Conservation (phyloP, 2,888 invertebrate species). For the Crossocerus cetratus region DNA sequence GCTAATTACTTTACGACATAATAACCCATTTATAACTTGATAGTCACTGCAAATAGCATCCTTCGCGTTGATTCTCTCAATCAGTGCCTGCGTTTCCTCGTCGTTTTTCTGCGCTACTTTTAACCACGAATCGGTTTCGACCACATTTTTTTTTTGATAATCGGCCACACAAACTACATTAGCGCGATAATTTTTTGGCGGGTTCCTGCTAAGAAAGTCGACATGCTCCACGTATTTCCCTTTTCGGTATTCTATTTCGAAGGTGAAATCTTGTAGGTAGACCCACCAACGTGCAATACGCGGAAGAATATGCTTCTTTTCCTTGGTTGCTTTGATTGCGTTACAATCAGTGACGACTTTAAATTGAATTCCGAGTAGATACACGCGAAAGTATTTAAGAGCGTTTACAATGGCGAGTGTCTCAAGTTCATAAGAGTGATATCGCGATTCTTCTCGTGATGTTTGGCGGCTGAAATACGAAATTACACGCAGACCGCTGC, state of each 20-base stretch:
- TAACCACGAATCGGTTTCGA: neutral
- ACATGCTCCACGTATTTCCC: neutral
- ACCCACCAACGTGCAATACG: constrained; percentile 1
- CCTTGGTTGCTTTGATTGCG: neutral
- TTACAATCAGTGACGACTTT: neutral
- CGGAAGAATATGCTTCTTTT: neutral
- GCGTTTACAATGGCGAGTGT: constrained; percentile 9
- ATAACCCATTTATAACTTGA: neutral
- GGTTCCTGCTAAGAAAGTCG: constrained; percentile 3
- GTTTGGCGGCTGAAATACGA: constrained; percentile 11
- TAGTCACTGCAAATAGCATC: neutral
- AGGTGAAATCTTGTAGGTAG: neutral
- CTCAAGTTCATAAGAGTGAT: constrained; percentile 11
- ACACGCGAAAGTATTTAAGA: constrained; percentile 7
- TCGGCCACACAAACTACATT: neutral
- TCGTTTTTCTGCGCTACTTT: constrained; percentile 11
- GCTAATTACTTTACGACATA: neutral
- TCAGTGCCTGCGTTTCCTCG: neutral
- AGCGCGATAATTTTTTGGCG: neutral
- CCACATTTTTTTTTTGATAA: too few species aligned
- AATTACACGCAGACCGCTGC: neutral
- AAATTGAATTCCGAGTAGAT: constrained; percentile 1
- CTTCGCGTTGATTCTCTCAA: neutral
- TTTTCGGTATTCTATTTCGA: neutral
- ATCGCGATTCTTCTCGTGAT: neutral